These are phyloP conservation scores for Lasioglossum lativentre DNA, from an alignment of 2,888 invertebrate genomes.

Conservation along the genomic window DNA sequence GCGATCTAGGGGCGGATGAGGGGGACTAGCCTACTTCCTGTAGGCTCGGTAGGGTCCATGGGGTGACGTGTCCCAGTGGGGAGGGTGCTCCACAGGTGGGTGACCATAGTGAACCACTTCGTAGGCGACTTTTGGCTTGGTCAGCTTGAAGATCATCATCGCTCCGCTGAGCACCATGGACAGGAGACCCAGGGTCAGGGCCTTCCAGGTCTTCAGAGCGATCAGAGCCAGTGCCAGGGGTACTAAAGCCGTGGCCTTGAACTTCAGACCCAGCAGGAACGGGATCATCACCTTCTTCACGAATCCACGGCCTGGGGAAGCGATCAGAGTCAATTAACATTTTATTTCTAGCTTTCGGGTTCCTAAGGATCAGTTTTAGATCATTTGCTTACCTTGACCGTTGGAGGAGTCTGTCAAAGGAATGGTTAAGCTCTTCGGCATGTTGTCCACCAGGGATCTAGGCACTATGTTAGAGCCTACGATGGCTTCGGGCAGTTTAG, in stretches of 20 bases:
- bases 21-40: constrained; percentile 74
- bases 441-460: constrained; percentile 87
- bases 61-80: constrained; percentile 83
- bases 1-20: constrained; percentile 24
- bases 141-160: constrained; percentile 94
- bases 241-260: constrained; percentile 93
- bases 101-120: constrained; percentile 94
- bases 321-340: background rate
- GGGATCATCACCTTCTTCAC: constrained; percentile 94
- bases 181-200: constrained; percentile 92
- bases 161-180: constrained; percentile 94
- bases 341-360: background rate
- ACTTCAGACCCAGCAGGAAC: constrained; percentile 93
- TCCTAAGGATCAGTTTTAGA: background rate
- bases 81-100: constrained; percentile 88
- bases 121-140: constrained; percentile 95
- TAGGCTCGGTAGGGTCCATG: constrained; percentile 83
- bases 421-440: constrained; percentile 89
- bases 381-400: constrained; percentile 78
- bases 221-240: constrained; percentile 93
- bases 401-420: constrained; percentile 88
- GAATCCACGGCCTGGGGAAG: constrained; percentile 90
- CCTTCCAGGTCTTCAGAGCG: constrained; percentile 96
- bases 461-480: constrained; percentile 86
- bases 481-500: constrained; percentile 90